A percentile compares a stretch with the other conserved stretches of the same genome.
Evolutionary conservation across 2,113 vertebrate species (phyloP).

Genomic region (Abramis brama): DNA sequence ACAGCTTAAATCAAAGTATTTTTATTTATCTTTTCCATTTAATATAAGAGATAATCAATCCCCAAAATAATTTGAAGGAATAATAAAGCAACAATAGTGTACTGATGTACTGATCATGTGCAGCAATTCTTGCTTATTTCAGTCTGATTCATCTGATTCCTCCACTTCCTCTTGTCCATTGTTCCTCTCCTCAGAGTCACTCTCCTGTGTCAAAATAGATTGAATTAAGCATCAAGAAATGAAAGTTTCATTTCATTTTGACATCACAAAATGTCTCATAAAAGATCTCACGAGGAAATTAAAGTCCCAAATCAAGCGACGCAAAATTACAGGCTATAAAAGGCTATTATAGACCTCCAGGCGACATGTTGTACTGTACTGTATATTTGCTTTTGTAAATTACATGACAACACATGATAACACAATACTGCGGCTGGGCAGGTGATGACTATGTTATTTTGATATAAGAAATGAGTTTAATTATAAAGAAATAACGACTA

Average conservation of each 20-base stretch:
- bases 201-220: slow-evolving; percentile 57
- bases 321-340: neutral
- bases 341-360: neutral
- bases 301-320: neutral
- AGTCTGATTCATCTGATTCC: slow-evolving; percentile 69
- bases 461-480: neutral
- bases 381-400: neutral
- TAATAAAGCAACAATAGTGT: neutral
- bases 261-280: slow-evolving; percentile 15
- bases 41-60: neutral
- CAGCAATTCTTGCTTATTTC: neutral
- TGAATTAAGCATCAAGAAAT: slow-evolving; percentile 12
- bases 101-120: neutral
- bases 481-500: neutral
- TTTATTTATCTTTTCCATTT: neutral
- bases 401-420: neutral
- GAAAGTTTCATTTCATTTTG: neutral
- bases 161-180: slow-evolving; percentile 59
- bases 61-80: neutral
- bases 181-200: slow-evolving; percentile 60
- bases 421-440: neutral
- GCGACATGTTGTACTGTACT: neutral
- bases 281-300: neutral
- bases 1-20: neutral
- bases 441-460: neutral